Evolutionary conservation across 1,140 invertebrate species (phyloP).

Genomic region (Diorhabda sublineata): DNA sequence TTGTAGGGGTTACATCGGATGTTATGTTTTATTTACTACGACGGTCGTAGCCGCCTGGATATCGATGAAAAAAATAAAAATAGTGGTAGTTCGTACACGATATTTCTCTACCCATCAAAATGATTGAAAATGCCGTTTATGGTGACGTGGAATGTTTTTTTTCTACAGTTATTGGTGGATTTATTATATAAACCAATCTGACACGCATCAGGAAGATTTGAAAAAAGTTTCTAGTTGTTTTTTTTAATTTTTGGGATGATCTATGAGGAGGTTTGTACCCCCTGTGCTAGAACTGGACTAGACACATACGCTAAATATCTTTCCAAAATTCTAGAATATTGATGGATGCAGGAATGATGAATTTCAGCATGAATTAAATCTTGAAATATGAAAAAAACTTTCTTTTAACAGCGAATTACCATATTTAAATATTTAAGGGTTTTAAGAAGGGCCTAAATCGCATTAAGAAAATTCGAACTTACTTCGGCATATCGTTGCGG

Average conservation of each 20-base stretch:
- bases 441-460: conserved; percentile 20
- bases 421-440: conserved; percentile 15
- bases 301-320: too few species aligned
- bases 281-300: too few species aligned
- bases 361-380: too few species aligned
- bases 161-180: conserved; percentile 4
- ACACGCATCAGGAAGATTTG: conserved; percentile 11
- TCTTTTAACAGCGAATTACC: conserved; percentile 12
- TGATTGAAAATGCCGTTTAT: conserved; percentile 8
- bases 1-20: conserved; percentile 6
- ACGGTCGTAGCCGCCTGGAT: conserved; percentile 10
- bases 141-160: conserved; percentile 6
- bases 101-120: conserved; percentile 14
- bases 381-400: too few species aligned
- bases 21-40: conserved; percentile 27
- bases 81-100: conserved; percentile 13
- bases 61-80: conserved; percentile 17
- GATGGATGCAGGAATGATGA: too few species aligned
- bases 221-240: not conserved
- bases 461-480: conserved; percentile 24
- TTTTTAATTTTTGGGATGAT: too few species aligned
- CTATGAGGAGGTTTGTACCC: too few species aligned
- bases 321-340: too few species aligned
- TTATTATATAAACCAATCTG: conserved; percentile 8
- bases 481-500: conserved; percentile 10